A percentile compares a stretch with the other conserved stretches of the same genome.
Conservation (phyloP, 2,797 vertebrate genomes). For the Thamnophis elegans region DNA sequence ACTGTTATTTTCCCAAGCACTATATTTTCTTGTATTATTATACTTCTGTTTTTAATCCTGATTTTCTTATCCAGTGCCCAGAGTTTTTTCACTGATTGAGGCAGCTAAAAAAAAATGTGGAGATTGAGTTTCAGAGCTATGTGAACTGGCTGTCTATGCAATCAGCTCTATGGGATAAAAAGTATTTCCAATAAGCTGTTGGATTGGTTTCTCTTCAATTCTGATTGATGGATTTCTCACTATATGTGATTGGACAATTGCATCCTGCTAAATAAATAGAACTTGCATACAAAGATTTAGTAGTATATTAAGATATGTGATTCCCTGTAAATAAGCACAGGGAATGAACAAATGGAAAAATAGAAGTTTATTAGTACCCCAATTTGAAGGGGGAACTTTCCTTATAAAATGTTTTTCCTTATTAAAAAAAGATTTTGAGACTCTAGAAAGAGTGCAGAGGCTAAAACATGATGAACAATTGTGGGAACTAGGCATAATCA, state of each 20-base stretch:
- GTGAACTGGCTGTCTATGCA: neutral
- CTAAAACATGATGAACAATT: neutral
- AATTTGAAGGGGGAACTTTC: neutral
- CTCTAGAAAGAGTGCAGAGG: neutral
- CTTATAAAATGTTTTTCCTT: neutral
- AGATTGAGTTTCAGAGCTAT: neutral
- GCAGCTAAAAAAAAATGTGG: neutral
- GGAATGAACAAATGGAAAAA: neutral
- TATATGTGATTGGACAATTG: neutral
- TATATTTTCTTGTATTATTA: neutral
- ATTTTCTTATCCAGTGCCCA: neutral
- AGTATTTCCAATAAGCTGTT: neutral
- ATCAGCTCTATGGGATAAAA: neutral
- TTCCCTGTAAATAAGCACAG: neutral
- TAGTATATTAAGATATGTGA: neutral
- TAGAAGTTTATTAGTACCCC: neutral
- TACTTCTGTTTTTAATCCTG: neutral
- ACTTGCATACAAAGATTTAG: neutral
- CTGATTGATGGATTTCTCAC: neutral
- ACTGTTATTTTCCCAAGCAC: neutral
- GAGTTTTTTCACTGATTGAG: neutral
- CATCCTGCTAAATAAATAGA: neutral
- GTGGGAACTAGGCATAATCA: neutral
- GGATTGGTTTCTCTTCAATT: neutral
- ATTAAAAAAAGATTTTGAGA: neutral